Conservation (phyloP, 2,888 invertebrate genomes). For the Metellina segmentata region DNA sequence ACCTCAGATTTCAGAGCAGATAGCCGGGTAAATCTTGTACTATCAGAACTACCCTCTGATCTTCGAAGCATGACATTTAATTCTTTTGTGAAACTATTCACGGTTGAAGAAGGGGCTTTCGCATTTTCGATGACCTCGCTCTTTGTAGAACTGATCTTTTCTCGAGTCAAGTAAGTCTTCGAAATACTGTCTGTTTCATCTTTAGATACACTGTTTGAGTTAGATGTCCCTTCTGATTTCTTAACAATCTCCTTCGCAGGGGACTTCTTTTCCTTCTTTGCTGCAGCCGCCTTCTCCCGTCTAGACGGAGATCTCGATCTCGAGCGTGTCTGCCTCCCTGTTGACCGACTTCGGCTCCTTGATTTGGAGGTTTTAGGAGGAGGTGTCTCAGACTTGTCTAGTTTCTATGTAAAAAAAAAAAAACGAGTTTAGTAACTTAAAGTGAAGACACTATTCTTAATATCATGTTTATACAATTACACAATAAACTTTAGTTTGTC, state of each 20-base stretch:
- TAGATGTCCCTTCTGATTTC: slow-evolving; percentile 6
- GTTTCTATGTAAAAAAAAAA: neutral
- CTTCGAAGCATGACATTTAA: neutral
- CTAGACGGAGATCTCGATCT: slow-evolving; percentile 59
- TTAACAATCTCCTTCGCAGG: slow-evolving; percentile 45
- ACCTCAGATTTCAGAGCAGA: slow-evolving; percentile 41
- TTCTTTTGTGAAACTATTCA: slow-evolving; percentile 42
- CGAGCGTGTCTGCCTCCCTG: slow-evolving; percentile 14
- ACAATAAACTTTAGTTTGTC: too few relatives aligned
- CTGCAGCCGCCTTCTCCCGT: neutral
- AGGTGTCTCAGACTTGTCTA: slow-evolving; percentile 4
- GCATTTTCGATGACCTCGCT: neutral
- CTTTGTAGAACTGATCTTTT: slow-evolving; percentile 21
- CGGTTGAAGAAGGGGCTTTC: neutral
- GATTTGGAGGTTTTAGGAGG: slow-evolving; percentile 30
- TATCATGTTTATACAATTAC: too few relatives aligned
- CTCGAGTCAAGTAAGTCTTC: slow-evolving; percentile 43
- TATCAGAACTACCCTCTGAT: slow-evolving; percentile 26
- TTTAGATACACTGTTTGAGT: slow-evolving; percentile 37
- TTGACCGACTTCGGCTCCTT: slow-evolving; percentile 51
- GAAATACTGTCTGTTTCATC: slow-evolving; percentile 36
- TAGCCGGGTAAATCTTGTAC: slow-evolving; percentile 31
- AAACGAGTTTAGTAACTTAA: too few relatives aligned
- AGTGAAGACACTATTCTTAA: too few relatives aligned
- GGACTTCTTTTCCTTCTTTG: slow-evolving; percentile 21